Base-by-base conservation (phyloP, 2,113 vertebrate genomes). In the Thinocorus orbignyianus region DNA sequence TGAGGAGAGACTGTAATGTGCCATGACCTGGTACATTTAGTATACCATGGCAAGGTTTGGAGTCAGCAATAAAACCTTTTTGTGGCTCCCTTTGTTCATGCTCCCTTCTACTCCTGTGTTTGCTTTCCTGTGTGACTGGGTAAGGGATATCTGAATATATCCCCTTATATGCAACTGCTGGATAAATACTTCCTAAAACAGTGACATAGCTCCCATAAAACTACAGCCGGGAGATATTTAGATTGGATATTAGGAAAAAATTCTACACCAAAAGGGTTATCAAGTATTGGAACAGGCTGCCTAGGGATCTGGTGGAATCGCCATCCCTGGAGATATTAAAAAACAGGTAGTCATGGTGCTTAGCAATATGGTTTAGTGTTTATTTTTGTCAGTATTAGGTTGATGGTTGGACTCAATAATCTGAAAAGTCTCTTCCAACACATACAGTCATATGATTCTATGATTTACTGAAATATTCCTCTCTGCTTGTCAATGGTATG, bases 401-500 rank as follows among this genome's bases (percentile, higher is more conserved):
- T 52, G 25, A 52, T 28, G 14, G 15, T 52, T 52, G 51, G 51
- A 28, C 51, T 52, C 9, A 9, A 52, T 28, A 25, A 52, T 16
- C 26, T 52, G 51, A 52, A 52, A 52, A 26, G 51, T 52, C 51
- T 28, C 26, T 52, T 52, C 51, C 15, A 30, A 28, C 25, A 10
- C 6, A 17, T 8, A 52, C 9, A 17, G 17, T 52, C 26, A 26
- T 17, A 28, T 52, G 51, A 52, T 52, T 52, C 51, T 52, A 28
- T 52, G 51, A 52, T 35, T 69, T 48, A 31, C 51, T 39, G 1
- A 54, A 80, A 9, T 30, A n/a, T 13, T 80, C 52, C 17, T 39
- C 52, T 76, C 42, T 39, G 22, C 23, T 35, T 28, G 8, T 28
- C 0, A 0, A 4, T 11, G 12, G 5, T 7, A 7, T 24, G 4